phyloP scores from a whole-genome alignment of 2,888 invertebrate genomes.

The Platycheirus rosarum region DNA sequence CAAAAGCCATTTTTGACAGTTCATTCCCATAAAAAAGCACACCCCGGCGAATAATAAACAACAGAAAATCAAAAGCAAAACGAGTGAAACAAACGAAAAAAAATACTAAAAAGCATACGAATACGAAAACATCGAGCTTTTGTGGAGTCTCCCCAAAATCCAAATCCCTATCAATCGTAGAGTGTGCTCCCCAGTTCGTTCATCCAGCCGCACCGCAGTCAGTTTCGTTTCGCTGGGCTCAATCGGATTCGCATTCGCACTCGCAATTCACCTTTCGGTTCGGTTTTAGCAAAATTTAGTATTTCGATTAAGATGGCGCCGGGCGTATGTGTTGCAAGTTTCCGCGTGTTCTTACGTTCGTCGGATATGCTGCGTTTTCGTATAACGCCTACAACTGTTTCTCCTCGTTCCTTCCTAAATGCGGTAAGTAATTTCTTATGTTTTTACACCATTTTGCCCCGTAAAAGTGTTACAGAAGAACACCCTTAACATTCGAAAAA shows the following conservation, averaged over 20 bases:
- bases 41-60: conserved; percentile 67
- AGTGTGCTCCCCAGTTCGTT: conserved; percentile 46
- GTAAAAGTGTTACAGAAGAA: not conserved
- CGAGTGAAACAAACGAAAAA: conserved; percentile 30
- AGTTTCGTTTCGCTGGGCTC: conserved; percentile 50
- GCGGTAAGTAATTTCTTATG: conserved; percentile 57
- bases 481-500: not conserved
- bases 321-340: conserved; percentile 85
- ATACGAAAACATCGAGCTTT: not conserved
- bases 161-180: conserved; percentile 18
- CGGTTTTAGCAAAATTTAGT: conserved; percentile 39
- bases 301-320: conserved; percentile 84
- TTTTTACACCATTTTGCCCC: not conserved
- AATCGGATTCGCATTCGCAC: conserved; percentile 55
- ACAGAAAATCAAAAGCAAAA: conserved; percentile 42
- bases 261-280: conserved; percentile 41
- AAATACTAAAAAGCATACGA: conserved; percentile 1
- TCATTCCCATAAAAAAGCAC: conserved; percentile 47
- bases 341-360: conserved; percentile 84
- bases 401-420: conserved; percentile 50
- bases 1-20: conserved; percentile 45
- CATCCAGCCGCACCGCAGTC: conserved; percentile 54
- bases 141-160: not conserved
- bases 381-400: conserved; percentile 76
- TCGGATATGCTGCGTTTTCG: conserved; percentile 85